A percentile compares a stretch with the other conserved stretches of the same genome.
Evolutionary conservation across 2,113 vertebrate genomes (phyloP).

Genomic region (Corydoras sp.): DNA sequence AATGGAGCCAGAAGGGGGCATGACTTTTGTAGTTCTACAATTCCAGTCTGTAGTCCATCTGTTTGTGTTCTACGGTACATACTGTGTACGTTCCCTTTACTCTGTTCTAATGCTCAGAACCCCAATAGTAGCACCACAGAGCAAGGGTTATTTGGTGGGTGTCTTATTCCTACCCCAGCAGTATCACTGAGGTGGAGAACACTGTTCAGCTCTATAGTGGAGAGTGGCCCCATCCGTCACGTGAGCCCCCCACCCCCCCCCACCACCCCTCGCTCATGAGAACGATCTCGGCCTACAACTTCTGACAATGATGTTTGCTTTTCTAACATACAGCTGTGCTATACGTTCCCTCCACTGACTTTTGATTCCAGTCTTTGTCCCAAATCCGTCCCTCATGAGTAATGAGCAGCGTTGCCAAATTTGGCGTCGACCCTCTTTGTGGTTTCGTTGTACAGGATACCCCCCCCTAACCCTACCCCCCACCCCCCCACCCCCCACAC

Average conservation of each 20-base stretch:
- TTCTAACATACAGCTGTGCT: conserved; percentile 57
- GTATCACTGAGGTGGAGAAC: too few species aligned
- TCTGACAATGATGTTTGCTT: conserved; percentile 50
- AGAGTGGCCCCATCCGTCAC: conserved; percentile 33
- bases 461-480: background rate
- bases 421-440: conserved; percentile 10
- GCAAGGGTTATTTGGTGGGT: too few species aligned
- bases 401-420: conserved; percentile 24
- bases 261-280: conserved; percentile 14
- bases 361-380: conserved; percentile 31
- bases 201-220: too few species aligned
- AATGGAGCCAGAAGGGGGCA: too few species aligned
- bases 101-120: too few species aligned
- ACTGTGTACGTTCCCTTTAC: too few species aligned
- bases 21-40: too few species aligned
- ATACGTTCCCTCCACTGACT: conserved; percentile 24
- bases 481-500: too few species aligned
- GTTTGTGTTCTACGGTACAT: too few species aligned
- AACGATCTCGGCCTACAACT: conserved; percentile 37
- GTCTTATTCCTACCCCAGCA: too few species aligned
- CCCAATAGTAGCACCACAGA: too few species aligned
- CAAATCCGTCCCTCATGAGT: conserved; percentile 9
- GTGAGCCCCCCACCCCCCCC: conserved; percentile 38
- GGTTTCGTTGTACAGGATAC: conserved; percentile 19
- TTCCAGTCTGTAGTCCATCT: too few species aligned